Percentiles rank a stretch among this genome's conserved stretches.
These are phyloP conservation scores for Chiroxiphia lanceolata DNA, from an alignment of 2,797 vertebrate genomes.

Conservation along the genomic window DNA sequence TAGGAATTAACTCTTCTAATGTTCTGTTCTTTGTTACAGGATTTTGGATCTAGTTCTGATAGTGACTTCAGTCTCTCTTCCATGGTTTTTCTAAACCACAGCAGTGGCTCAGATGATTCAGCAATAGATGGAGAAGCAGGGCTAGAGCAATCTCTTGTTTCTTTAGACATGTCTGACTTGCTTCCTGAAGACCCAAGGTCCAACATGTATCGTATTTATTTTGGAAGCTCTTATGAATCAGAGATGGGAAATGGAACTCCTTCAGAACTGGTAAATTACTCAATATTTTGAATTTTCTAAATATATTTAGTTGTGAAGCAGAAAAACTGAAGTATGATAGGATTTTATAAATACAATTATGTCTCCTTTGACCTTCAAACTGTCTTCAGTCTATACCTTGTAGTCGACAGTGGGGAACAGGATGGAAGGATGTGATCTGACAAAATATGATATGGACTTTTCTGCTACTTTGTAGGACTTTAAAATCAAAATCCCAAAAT, in stretches of 20 bases:
- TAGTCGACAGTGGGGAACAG: not conserved
- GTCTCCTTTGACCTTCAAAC: not conserved
- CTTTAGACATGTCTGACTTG: conserved; percentile 82
- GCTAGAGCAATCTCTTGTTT: conserved; percentile 83
- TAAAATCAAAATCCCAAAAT: not conserved
- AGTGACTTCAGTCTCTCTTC: conserved; percentile 94
- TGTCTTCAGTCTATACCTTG: not conserved
- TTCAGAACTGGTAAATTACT: conserved; percentile 81
- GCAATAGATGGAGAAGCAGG: conserved; percentile 81
- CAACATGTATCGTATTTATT: conserved; percentile 94
- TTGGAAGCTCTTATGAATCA: conserved; percentile 94
- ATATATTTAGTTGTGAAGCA: not conserved
- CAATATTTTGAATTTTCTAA: not conserved
- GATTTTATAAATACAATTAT: not conserved
- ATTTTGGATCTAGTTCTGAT: conserved; percentile 86
- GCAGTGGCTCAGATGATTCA: conserved; percentile 92
- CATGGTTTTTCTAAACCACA: conserved; percentile 94
- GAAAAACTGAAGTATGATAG: not conserved
- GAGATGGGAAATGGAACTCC: conserved; percentile 86
- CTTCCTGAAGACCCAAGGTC: conserved; percentile 79
- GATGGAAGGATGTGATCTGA: not conserved
- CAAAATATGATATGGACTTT: not conserved
- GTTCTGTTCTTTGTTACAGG: conserved; percentile 75
- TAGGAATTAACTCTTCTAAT: not conserved
- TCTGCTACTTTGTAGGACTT: not conserved